phyloP scores from a whole-genome alignment of 2,797 vertebrate species.

The Pangasius sanitwongsei region DNA sequence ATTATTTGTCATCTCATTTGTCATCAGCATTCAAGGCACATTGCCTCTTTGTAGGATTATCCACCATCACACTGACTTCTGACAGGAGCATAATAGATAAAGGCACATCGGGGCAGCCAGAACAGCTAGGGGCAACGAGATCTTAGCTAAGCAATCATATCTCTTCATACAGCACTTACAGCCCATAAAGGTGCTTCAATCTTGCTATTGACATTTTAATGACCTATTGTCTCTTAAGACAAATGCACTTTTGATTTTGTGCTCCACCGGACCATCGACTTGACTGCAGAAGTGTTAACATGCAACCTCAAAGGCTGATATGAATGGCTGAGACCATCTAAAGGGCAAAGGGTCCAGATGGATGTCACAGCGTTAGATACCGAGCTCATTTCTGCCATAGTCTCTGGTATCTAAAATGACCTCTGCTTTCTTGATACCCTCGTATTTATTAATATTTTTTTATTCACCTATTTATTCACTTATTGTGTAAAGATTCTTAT shows the following conservation, averaged over 20 bases:
- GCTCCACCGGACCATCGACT: not conserved
- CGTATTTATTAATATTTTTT: not conserved
- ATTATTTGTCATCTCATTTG: slow-evolving; percentile 30
- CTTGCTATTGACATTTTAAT: slow-evolving; percentile 46
- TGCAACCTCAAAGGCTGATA: not conserved
- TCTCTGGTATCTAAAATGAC: not conserved
- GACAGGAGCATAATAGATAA: slow-evolving; percentile 45
- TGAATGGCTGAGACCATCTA: not conserved
- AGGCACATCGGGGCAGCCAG: slow-evolving; percentile 11
- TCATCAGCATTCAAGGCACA: slow-evolving; percentile 27
- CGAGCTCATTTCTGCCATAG: not conserved
- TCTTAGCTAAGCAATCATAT: slow-evolving; percentile 22
- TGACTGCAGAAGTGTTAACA: not conserved
- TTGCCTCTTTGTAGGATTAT: slow-evolving; percentile 36
- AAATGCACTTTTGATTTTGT: slow-evolving; percentile 44
- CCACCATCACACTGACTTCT: slow-evolving; percentile 39
- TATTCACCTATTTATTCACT: not conserved
- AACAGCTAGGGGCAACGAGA: slow-evolving; percentile 11
- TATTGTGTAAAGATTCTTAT: not conserved
- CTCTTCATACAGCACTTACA: slow-evolving; percentile 21
- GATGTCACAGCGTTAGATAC: slow-evolving; percentile 10
- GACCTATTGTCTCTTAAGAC: slow-evolving; percentile 38
- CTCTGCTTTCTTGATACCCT: not conserved
- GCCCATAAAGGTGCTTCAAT: slow-evolving; percentile 30
- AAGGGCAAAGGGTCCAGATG: slow-evolving; percentile 24